Evolutionary conservation across 92 coral and sea anemone species (phyloP), one percentile per base, ranked within the genome.

Genomic region (Montipora capitata): DNA sequence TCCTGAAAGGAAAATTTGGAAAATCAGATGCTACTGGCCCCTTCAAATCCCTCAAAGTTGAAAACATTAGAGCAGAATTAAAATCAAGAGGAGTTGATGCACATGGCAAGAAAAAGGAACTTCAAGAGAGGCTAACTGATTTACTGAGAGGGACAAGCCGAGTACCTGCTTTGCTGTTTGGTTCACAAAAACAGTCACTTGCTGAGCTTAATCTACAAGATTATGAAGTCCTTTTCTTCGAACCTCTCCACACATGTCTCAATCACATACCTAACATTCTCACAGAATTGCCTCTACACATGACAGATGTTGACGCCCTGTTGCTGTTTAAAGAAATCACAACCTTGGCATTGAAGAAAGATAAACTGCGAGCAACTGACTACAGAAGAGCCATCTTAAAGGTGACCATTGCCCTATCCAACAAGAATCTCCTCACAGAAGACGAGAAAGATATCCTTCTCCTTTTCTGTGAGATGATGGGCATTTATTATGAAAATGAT

Each of bases 401-500:
- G 40, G 40, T 87, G 0, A 7, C 84, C 8, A 66, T 85, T 8
- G 86, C 81, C 15, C 10, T 79, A 8, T 76, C 27, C 1, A 71
- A 76, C 41, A 85, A 74, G 63, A 76, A 63, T 48, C 69, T 76
- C 20, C 83, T 75, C 9, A 6, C 7, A 3, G 75, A 59, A 11
- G 51, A 69, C 41, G 76, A 88, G 45, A 82, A 42, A 17, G 75
- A 83, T 44, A 72, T 89, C 78, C 79, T 81, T 7, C 76, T 73
- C 7, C 58, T 57, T 9, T 20, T 20, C 27, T 20, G 27, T 20
- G 27, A 20, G 27, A 20, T 20, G 27, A 20, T 20, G 27, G 27
- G 82, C 38, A 66, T 84, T 7, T 90, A 80, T 78, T 90, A 90
- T 84, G 81, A 79, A 27, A 73, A 74, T 61, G 93, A 85, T 69